phyloP scores from a whole-genome alignment of 1,140 invertebrate species.

The Triops longicaudatus region DNA sequence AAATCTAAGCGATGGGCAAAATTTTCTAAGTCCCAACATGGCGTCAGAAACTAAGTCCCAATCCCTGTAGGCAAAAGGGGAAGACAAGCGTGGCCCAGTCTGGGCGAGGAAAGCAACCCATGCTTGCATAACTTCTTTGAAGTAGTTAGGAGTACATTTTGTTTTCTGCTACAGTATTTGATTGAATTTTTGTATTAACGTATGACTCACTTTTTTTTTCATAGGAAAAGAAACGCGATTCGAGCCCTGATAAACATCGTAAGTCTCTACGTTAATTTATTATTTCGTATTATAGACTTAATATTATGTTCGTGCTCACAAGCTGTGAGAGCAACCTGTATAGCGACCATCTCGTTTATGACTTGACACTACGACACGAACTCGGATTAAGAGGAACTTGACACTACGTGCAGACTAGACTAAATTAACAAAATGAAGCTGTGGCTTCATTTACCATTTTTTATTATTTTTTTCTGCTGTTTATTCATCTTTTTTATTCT shows the following conservation, averaged over 20 bases:
- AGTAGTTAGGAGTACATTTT: not conserved
- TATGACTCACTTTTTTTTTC: not conserved
- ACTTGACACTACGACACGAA: too few relatives aligned
- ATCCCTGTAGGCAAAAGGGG: conserved; percentile 31
- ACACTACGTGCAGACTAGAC: too few relatives aligned
- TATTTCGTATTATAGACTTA: not conserved
- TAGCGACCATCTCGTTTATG: too few relatives aligned
- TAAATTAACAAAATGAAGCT: too few relatives aligned
- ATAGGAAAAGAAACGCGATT: conserved; percentile 1
- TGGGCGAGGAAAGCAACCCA: not conserved
- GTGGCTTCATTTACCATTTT: too few relatives aligned
- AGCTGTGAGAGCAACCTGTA: not conserved
- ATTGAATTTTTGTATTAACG: not conserved
- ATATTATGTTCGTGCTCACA: not conserved
- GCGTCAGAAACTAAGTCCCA: conserved; percentile 63
- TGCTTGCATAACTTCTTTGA: not conserved
- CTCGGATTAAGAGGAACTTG: too few relatives aligned
- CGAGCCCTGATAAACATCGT: not conserved
- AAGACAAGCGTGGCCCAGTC: not conserved
- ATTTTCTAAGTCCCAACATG: conserved; percentile 79
- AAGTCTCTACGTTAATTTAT: not conserved
- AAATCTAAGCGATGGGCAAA: conserved; percentile 36
- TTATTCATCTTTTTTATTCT: not conserved
- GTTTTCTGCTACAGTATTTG: not conserved
- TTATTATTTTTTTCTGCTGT: too few relatives aligned